phyloP scores from a whole-genome alignment of 2,113 vertebrate genomes.

The Hippocampus guttulatus region DNA sequence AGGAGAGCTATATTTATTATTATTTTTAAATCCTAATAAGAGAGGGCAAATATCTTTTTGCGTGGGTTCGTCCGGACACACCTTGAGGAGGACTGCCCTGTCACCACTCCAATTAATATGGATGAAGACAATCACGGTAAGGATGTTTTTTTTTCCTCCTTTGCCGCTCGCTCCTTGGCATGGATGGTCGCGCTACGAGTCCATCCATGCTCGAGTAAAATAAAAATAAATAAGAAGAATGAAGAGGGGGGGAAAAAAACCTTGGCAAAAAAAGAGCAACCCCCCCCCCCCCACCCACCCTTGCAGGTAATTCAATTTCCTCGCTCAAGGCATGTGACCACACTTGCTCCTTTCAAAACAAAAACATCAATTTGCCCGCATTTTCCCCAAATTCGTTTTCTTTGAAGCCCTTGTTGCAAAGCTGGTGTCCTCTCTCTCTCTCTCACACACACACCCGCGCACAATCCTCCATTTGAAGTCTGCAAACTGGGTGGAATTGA shows the following conservation, averaged over 20 bases:
- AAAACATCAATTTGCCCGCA: background rate
- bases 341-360: background rate
- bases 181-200: constrained; percentile 27
- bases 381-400: constrained; percentile 10
- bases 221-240: background rate
- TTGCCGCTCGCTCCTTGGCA: constrained; percentile 14
- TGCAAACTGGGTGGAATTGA: constrained; percentile 44
- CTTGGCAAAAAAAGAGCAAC: background rate
- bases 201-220: constrained; percentile 4
- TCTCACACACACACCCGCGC: background rate
- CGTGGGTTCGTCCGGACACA: constrained; percentile 17
- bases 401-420: constrained; percentile 36
- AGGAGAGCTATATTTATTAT: background rate
- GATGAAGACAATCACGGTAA: constrained; percentile 76
- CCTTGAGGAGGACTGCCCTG: constrained; percentile 29
- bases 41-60: constrained; percentile 8
- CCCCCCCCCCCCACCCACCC: too few species aligned
- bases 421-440: constrained; percentile 33
- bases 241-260: background rate
- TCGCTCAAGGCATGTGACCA: background rate
- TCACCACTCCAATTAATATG: constrained; percentile 44
- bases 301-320: background rate
- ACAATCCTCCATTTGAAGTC: constrained; percentile 30
- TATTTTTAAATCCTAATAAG: background rate
- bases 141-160: constrained; percentile 22